Base-by-base conservation (phyloP, 1,140 invertebrate genomes). In the Zaprionus kolodkinae region DNA sequence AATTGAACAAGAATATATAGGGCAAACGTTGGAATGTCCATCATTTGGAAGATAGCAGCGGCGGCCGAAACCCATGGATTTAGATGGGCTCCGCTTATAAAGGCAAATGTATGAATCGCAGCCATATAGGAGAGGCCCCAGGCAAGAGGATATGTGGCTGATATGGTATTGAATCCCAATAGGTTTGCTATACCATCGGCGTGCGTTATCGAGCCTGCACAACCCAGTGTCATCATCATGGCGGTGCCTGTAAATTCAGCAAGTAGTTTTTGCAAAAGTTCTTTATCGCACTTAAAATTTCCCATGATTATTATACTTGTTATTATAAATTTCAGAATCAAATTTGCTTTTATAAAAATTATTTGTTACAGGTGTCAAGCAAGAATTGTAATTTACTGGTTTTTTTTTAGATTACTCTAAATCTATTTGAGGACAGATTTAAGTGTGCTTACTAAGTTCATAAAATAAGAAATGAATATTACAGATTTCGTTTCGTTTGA, bases 121-220 rank as follows among this genome's bases (percentile, higher is more conserved):
- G 57, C 9, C 25, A 55, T 9, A 50, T 74, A 70, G 10, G 25
- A 11, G 10, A 78, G 30, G 1, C 76, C 76, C 65, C 71, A 78
- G 9, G 15, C 30, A 0, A 74, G 12, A 3, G 15, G 33, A 35
- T 35, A 35, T 35, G 10, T 9, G 7, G 7, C 6, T 35, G 33
- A 35, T 10, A 11, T 2, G 36, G 9, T 13, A 2, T 27, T 0
- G n/a, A 7, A 25, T 4, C 33, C 33, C 33, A 35, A 9, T 0
- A 6, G 6, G 4, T 35, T 0, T 9, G 6, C 6, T 10, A 35
- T 2, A 7, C 10, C 10, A 4, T 6, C 33, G 10, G 33, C 1
- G 2, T 35, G 6, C 10, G 7, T 35, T 1, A 1, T 6, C 33
- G 33, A 45, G 7, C 40, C 6, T 45, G 7, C 6, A 38, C 76